phyloP scores from a whole-genome alignment of 1,140 invertebrate species.

The Lordiphosa mommai region DNA sequence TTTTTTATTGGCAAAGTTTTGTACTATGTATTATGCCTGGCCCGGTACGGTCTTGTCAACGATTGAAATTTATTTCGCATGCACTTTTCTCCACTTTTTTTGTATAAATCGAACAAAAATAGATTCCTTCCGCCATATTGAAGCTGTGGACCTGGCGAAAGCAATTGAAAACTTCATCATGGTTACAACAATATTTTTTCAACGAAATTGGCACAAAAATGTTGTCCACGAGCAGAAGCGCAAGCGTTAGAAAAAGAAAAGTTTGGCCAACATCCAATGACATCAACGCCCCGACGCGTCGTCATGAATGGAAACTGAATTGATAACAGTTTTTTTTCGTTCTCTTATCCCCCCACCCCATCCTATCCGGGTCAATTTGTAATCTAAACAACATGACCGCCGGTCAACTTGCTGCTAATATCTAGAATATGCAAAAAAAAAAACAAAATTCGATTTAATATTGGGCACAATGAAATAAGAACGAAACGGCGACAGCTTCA shows the following conservation, averaged over 20 bases:
- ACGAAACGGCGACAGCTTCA: conserved; percentile 43
- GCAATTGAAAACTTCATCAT: conserved; percentile 77
- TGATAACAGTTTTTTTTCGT: conserved; percentile 50
- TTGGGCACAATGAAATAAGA: conserved; percentile 62
- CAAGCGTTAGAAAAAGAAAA: conserved; percentile 55
- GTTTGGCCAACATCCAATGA: conserved; percentile 35
- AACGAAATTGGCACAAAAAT: conserved; percentile 77
- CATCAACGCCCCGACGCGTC: conserved; percentile 45
- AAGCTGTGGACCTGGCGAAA: conserved; percentile 28
- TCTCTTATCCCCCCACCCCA: conserved; percentile 20
- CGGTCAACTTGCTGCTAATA: conserved; percentile 27
- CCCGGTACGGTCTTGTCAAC: conserved; percentile 17
- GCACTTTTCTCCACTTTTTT: conserved; percentile 36
- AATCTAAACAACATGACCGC: conserved; percentile 70
- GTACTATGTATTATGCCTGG: conserved; percentile 5
- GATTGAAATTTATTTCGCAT: conserved; percentile 66
- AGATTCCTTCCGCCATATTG: conserved; percentile 59
- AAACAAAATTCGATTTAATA: conserved; percentile 68
- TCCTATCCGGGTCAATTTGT: conserved; percentile 59
- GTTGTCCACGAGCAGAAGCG: conserved; percentile 56
- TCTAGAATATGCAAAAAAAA: conserved; percentile 29
- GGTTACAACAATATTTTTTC: conserved; percentile 74
- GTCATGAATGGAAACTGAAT: conserved; percentile 62
- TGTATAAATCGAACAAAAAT: conserved; percentile 63
- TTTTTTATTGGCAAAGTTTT: conserved; percentile 65